These are phyloP conservation scores for Pteropus rufus DNA, from an alignment of 2,797 vertebrate genomes.

Conservation along the genomic window DNA sequence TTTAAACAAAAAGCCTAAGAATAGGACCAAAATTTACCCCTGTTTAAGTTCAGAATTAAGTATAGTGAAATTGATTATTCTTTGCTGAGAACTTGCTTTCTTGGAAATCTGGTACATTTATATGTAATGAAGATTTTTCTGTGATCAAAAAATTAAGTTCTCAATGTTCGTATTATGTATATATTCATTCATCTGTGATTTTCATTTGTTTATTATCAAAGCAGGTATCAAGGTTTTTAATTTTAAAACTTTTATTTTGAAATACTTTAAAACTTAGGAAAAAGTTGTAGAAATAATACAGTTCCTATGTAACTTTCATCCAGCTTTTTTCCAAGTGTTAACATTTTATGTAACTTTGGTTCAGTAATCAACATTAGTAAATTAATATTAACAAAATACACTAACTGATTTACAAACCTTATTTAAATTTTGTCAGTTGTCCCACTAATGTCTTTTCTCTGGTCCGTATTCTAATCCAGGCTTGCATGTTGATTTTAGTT, in stretches of 20 bases:
- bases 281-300: neutral
- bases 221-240: neutral
- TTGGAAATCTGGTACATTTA: neutral
- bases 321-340: neutral
- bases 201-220: neutral
- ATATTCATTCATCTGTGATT: neutral
- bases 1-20: neutral
- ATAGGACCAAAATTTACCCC: neutral
- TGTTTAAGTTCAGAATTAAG: neutral
- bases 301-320: neutral
- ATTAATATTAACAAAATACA: neutral
- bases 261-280: neutral
- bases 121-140: neutral
- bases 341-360: neutral
- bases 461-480: neutral
- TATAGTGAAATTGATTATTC: neutral
- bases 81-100: neutral
- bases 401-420: neutral
- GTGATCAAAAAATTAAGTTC: neutral
- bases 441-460: neutral
- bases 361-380: neutral
- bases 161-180: neutral
- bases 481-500: neutral
- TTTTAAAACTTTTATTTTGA: neutral
- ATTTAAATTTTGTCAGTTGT: neutral